Evolutionary conservation across 2,888 invertebrate species (phyloP).

Genomic region (Hirtodrosophila cameraria): DNA sequence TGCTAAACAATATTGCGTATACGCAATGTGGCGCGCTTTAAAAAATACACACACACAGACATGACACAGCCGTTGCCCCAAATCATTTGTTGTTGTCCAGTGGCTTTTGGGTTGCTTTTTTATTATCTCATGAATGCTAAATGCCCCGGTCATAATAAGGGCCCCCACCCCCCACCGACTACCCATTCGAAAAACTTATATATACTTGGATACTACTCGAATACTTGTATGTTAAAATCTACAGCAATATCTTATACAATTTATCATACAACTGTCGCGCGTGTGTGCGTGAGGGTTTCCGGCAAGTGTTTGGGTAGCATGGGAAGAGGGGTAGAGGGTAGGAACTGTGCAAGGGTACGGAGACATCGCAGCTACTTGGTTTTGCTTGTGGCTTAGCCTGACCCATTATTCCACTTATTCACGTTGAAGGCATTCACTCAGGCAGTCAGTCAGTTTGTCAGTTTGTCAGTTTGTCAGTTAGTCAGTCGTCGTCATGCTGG

Average conservation of each 20-base stretch:
- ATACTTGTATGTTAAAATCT: conserved; percentile 60
- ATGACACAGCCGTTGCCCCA: conserved; percentile 40
- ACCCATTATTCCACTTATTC: conserved; percentile 78
- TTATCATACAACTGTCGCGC: conserved; percentile 72
- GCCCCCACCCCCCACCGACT: too few species aligned
- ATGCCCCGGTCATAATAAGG: conserved; percentile 65
- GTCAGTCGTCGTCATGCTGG: conserved; percentile 55
- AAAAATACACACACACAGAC: conserved; percentile 26
- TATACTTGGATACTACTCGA: conserved; percentile 13
- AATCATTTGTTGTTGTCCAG: conserved; percentile 79
- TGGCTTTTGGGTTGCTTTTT: conserved; percentile 59
- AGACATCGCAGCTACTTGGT: conserved; percentile 57
- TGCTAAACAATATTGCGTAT: conserved; percentile 69
- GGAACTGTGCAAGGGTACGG: neutral
- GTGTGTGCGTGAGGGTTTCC: conserved; percentile 59
- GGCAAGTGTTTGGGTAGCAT: conserved; percentile 27
- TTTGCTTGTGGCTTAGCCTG: conserved; percentile 76
- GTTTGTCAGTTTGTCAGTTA: conserved; percentile 40
- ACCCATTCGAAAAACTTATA: conserved; percentile 19
- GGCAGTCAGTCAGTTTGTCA: conserved; percentile 31
- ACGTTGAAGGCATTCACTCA: conserved; percentile 77
- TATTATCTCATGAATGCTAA: conserved; percentile 80
- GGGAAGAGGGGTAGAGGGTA: neutral
- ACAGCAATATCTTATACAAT: conserved; percentile 73
- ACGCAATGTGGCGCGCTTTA: conserved; percentile 62